Evolutionary conservation across 1,140 invertebrate species (phyloP).

Genomic region (Pseudachorutes palmiensis): DNA sequence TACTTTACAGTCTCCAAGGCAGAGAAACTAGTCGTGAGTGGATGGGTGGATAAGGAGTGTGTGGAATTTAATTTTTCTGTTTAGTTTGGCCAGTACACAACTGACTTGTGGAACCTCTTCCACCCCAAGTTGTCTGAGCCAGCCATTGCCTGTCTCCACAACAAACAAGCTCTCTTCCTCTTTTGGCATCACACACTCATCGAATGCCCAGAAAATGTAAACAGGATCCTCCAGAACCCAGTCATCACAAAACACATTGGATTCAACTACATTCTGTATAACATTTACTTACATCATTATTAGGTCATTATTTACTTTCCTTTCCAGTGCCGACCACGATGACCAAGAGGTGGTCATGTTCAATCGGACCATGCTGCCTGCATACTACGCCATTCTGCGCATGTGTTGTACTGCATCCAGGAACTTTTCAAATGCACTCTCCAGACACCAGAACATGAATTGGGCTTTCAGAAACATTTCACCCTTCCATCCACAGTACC

Average conservation of each 20-base stretch:
- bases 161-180: conserved; percentile 82
- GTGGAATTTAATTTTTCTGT: conserved; percentile 37
- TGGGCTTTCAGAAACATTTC: conserved; percentile 96
- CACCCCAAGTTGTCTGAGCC: conserved; percentile 92
- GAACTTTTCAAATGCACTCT: conserved; percentile 71
- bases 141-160: conserved; percentile 85
- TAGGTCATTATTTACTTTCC: conserved; percentile 25
- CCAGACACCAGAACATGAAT: conserved; percentile 85
- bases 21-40: conserved; percentile 84
- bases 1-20: conserved; percentile 80
- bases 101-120: conserved; percentile 85
- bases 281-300: not conserved
- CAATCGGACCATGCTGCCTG: conserved; percentile 84
- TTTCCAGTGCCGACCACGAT: conserved; percentile 76
- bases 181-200: conserved; percentile 88
- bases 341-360: conserved; percentile 89
- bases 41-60: conserved; percentile 15
- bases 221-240: conserved; percentile 71
- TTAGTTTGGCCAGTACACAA: conserved; percentile 77
- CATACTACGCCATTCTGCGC: conserved; percentile 83
- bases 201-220: conserved; percentile 85
- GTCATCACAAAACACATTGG: conserved; percentile 85
- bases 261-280: conserved; percentile 88
- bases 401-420: conserved; percentile 81
- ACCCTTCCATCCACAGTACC: conserved; percentile 84